These are phyloP conservation scores for Erpetoichthys calabaricus DNA, from an alignment of 2,797 vertebrate species.

Conservation along the genomic window DNA sequence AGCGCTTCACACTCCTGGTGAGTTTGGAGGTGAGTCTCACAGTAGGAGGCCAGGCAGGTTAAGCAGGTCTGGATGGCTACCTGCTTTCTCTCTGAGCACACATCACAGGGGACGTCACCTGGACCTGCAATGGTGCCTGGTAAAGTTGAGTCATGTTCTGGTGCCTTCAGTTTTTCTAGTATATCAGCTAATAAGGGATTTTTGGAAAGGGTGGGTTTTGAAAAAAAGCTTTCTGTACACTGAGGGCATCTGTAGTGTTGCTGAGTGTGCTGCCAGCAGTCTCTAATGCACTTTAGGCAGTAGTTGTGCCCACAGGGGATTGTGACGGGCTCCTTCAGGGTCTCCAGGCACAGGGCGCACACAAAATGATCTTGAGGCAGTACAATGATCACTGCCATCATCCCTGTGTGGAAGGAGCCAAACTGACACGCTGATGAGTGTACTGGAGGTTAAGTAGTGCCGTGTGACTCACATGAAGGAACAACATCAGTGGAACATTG, in stretches of 20 bases:
- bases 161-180: conserved; percentile 18
- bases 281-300: conserved; percentile 14
- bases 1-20: conserved; percentile 20
- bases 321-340: conserved; percentile 25
- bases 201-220: conserved; percentile 24
- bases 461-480: no score
- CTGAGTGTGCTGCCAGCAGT: conserved; percentile 25
- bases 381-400: no score
- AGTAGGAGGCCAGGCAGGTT: conserved; percentile 25
- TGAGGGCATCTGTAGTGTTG: conserved; percentile 21
- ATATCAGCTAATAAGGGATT: conserved; percentile 25
- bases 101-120: conserved; percentile 24
- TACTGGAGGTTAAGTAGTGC: no score
- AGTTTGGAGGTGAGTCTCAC: conserved; percentile 21
- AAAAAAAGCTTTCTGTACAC: conserved; percentile 23
- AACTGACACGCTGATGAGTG: no score
- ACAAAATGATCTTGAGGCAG: conserved; percentile 20
- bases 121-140: conserved; percentile 1
- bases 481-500: no score
- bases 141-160: conserved; percentile 3
- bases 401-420: no score
- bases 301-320: no score
- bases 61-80: conserved; percentile 24
- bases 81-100: conserved; percentile 19
- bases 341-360: conserved; percentile 32